Conservation (phyloP, 2,797 vertebrate genomes). For the Xenops minutus region DNA sequence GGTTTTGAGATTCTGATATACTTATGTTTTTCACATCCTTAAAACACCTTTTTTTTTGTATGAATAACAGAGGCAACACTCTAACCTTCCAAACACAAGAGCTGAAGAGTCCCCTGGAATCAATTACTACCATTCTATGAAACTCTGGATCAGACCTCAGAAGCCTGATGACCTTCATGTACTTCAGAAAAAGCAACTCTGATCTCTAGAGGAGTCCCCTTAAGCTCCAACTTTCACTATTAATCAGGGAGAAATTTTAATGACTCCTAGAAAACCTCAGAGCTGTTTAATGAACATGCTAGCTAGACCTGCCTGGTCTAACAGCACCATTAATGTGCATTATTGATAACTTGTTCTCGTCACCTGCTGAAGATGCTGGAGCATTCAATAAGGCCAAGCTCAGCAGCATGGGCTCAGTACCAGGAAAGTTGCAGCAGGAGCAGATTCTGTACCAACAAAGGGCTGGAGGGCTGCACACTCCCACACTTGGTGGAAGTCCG, state of each 20-base stretch:
- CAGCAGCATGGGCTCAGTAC: neutral
- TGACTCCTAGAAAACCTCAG: neutral
- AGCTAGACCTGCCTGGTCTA: neutral
- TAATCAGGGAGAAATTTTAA: neutral
- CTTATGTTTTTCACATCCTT: neutral
- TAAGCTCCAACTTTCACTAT: neutral
- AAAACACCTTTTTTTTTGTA: neutral
- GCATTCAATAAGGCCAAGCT: neutral
- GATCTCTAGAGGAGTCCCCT: neutral
- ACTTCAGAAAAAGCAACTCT: neutral
- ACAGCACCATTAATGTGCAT: neutral
- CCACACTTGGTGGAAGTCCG: rapidly evolving
- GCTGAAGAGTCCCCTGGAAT: neutral
- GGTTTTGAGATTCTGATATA: neutral
- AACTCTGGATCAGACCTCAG: neutral
- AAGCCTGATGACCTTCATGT: neutral
- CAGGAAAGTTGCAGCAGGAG: neutral
- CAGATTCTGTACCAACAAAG: rapidly evolving
- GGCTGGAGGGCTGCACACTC: rapidly evolving
- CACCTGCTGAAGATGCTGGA: neutral
- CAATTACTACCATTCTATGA: neutral
- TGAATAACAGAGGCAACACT: neutral
- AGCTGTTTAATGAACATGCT: neutral
- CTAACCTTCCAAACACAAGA: neutral
- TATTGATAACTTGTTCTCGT: neutral